Percentiles rank a stretch among this genome's conserved stretches.
These are phyloP conservation scores for Hephaestus fuliginosus DNA, from an alignment of 2,797 vertebrate genomes.

Conservation along the genomic window DNA sequence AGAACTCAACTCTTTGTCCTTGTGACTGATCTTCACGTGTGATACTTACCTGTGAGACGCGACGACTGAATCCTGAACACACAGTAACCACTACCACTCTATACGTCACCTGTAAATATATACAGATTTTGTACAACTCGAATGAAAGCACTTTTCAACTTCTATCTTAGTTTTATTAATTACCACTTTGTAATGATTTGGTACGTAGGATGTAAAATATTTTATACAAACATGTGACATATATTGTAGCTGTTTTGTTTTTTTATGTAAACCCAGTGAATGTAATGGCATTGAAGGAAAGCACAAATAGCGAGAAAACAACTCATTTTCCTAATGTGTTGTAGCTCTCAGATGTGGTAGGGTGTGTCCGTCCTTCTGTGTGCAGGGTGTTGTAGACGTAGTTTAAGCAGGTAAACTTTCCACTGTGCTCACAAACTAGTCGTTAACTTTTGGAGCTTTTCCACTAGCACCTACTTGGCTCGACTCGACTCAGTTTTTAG, in stretches of 20 bases:
- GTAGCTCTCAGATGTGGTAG: neutral
- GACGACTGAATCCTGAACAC: conserved; percentile 47
- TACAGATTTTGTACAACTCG: conserved; percentile 45
- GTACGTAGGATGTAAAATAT: conserved; percentile 56
- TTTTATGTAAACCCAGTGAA: conserved; percentile 59
- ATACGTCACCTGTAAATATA: conserved; percentile 58
- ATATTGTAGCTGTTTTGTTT: conserved; percentile 31
- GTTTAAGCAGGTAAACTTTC: neutral
- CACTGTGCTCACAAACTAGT: neutral
- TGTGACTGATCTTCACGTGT: conserved; percentile 46
- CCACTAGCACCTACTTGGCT: too few relatives aligned
- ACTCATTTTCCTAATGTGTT: conserved; percentile 16
- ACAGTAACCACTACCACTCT: conserved; percentile 43
- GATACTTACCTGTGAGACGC: conserved; percentile 50
- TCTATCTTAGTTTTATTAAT: conserved; percentile 57
- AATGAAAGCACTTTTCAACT: conserved; percentile 66
- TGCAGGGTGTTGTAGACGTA: neutral
- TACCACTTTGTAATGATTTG: conserved; percentile 42
- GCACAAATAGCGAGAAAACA: conserved; percentile 45
- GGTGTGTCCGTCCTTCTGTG: conserved; percentile 17
- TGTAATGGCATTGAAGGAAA: conserved; percentile 59
- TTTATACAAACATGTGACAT: conserved; percentile 48
- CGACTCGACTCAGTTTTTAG: too few relatives aligned
- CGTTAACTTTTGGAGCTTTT: neutral
- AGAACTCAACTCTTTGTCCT: conserved; percentile 14